Percentiles rank a stretch among this genome's conserved stretches.
Conservation (phyloP, 2,888 invertebrate genomes). For the Apodemia hepburni region DNA sequence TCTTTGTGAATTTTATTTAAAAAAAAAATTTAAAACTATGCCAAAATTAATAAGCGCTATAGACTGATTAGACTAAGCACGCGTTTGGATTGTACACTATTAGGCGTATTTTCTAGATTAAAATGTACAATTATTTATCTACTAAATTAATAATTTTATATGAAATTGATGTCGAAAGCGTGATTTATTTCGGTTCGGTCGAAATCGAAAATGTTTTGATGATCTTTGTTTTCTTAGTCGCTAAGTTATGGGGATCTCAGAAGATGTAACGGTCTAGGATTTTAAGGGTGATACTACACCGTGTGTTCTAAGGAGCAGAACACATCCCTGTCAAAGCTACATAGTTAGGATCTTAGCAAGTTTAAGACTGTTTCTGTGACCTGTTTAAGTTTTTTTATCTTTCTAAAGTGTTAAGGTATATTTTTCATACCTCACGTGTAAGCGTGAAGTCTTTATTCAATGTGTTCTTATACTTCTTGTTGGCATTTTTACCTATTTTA, state of each 20-base stretch:
- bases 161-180: slow-evolving; percentile 55
- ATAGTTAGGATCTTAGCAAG: slow-evolving; percentile 78
- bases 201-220: slow-evolving; percentile 65
- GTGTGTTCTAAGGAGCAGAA: slow-evolving; percentile 75
- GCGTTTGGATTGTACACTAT: slow-evolving; percentile 76
- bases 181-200: slow-evolving; percentile 54
- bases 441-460: slow-evolving; percentile 56
- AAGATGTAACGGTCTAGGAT: slow-evolving; percentile 44
- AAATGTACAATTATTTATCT: slow-evolving; percentile 67
- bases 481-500: slow-evolving; percentile 80
- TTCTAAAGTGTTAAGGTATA: slow-evolving; percentile 66
- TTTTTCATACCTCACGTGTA: slow-evolving; percentile 43
- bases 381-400: slow-evolving; percentile 76
- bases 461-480: slow-evolving; percentile 80
- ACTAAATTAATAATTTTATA: slow-evolving; percentile 68
- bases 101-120: slow-evolving; percentile 76
- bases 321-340: slow-evolving; percentile 77
- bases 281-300: slow-evolving; percentile 60
- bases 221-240: slow-evolving; percentile 60
- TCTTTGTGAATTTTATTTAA: slow-evolving; percentile 57
- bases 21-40: slow-evolving; percentile 49
- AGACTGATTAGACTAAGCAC: slow-evolving; percentile 79
- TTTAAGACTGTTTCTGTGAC: slow-evolving; percentile 81
- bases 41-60: slow-evolving; percentile 79
- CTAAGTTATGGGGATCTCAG: slow-evolving; percentile 69